Percentiles rank a stretch among this genome's conserved stretches.
phyloP scores from a whole-genome alignment of 2,888 invertebrate species.

The Amaurobius ferox region DNA sequence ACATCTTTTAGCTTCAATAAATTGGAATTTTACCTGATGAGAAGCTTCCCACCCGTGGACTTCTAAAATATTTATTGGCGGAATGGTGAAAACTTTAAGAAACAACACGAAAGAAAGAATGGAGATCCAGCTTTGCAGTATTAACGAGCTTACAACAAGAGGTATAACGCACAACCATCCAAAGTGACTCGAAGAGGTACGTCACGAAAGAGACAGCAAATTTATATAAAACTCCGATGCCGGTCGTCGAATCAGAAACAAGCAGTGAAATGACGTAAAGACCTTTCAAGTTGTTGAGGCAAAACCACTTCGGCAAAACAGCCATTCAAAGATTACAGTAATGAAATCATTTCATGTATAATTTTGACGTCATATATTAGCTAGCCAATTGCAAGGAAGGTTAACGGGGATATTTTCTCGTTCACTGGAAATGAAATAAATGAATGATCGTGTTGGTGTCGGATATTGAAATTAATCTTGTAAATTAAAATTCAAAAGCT shows the following conservation, averaged over 20 bases:
- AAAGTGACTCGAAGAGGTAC: slow-evolving; percentile 23
- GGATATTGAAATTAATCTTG: too few species aligned
- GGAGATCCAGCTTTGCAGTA: slow-evolving; percentile 66
- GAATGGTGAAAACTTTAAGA: slow-evolving; percentile 73
- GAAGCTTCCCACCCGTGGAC: slow-evolving; percentile 73
- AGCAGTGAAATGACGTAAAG: slow-evolving; percentile 33
- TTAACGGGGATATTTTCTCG: neutral
- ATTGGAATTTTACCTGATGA: slow-evolving; percentile 70
- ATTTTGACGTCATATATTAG: slow-evolving; percentile 24
- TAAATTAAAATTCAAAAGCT: too few species aligned
- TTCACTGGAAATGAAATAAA: too few species aligned
- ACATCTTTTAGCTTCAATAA: neutral
- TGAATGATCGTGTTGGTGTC: too few species aligned
- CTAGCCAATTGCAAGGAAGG: slow-evolving; percentile 23
- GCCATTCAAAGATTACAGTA: neutral
- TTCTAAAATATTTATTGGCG: slow-evolving; percentile 69
- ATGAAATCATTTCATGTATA: neutral
- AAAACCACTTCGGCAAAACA: too few species aligned
- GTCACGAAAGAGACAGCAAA: slow-evolving; percentile 3
- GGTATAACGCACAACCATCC: slow-evolving; percentile 30
- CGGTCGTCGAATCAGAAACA: slow-evolving; percentile 29
- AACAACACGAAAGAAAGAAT: slow-evolving; percentile 45
- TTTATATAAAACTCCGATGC: slow-evolving; percentile 33
- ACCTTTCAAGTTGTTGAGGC: neutral
- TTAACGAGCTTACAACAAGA: neutral